Conservation (phyloP, 1,140 invertebrate genomes). For the Condylostylus longicornis region DNA sequence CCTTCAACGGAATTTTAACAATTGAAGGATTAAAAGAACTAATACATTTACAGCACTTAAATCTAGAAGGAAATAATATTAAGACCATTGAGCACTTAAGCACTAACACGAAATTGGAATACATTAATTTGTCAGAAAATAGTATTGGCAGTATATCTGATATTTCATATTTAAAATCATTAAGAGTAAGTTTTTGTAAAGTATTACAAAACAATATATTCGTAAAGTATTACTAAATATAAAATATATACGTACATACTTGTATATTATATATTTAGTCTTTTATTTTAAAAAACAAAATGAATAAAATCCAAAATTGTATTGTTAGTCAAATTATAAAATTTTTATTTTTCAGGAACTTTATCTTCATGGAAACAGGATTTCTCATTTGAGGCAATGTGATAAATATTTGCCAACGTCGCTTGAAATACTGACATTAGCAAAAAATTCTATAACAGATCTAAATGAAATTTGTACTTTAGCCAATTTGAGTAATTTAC, state of each 20-base stretch:
- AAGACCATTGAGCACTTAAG: conserved; percentile 76
- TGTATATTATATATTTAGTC: not conserved
- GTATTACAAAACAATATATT: not conserved
- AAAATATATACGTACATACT: too few relatives aligned
- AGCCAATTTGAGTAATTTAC: conserved; percentile 53
- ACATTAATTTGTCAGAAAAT: conserved; percentile 78
- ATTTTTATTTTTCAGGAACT: conserved; percentile 49
- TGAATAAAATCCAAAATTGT: not conserved
- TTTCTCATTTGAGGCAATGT: conserved; percentile 63
- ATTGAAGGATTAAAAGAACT: conserved; percentile 81
- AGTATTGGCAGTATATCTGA: conserved; percentile 70
- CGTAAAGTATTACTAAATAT: too few relatives aligned
- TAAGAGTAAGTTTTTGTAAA: conserved; percentile 46
- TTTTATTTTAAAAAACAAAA: not conserved
- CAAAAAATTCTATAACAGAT: conserved; percentile 71
- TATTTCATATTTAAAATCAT: conserved; percentile 60
- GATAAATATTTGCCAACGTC: conserved; percentile 65
- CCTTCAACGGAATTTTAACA: conserved; percentile 72
- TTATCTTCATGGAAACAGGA: conserved; percentile 70
- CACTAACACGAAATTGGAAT: conserved; percentile 58
- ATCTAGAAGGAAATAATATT: conserved; percentile 42
- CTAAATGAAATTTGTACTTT: conserved; percentile 76
- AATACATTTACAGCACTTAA: conserved; percentile 56
- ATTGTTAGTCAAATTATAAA: not conserved
- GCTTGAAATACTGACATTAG: conserved; percentile 60